Conservation (phyloP, 2,113 vertebrate genomes). For the Thunnus maccoyii region DNA sequence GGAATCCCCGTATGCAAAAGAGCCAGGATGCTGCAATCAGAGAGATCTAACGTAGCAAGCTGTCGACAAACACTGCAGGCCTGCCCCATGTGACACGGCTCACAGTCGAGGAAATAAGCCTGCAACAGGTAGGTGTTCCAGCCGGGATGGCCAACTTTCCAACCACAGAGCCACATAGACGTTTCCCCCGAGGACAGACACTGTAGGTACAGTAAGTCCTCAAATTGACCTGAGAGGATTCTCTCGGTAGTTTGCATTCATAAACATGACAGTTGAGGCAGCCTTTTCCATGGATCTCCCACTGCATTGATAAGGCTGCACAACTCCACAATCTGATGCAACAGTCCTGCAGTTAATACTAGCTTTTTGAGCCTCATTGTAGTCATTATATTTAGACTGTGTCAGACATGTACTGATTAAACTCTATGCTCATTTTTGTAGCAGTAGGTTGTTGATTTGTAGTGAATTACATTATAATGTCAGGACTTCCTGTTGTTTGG, state of each 20-base stretch:
- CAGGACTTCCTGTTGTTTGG: neutral
- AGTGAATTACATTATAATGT: conserved; percentile 7
- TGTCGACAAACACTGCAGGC: conserved; percentile 28
- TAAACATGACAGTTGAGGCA: conserved; percentile 20
- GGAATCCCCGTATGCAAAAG: conserved; percentile 84
- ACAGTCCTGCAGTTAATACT: neutral
- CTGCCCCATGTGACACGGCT: conserved; percentile 49
- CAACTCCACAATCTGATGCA: neutral
- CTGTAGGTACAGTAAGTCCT: conserved; percentile 10
- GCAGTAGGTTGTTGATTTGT: neutral
- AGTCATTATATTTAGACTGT: neutral
- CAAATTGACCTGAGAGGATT: conserved; percentile 43
- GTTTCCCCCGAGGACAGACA: conserved; percentile 52
- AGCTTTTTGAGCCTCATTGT: neutral
- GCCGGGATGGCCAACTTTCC: conserved; percentile 63
- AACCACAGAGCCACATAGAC: conserved; percentile 40
- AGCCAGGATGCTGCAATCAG: conserved; percentile 53
- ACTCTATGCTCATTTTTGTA: neutral
- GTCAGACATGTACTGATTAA: too few species aligned
- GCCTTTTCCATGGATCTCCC: conserved; percentile 26
- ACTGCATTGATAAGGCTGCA: neutral
- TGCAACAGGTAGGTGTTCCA: conserved; percentile 70
- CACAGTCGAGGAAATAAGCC: conserved; percentile 71
- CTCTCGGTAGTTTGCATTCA: conserved; percentile 55
- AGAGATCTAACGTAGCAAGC: conserved; percentile 39